phyloP scores from a whole-genome alignment of 2,888 invertebrate genomes.

The Plutella xylostella region DNA sequence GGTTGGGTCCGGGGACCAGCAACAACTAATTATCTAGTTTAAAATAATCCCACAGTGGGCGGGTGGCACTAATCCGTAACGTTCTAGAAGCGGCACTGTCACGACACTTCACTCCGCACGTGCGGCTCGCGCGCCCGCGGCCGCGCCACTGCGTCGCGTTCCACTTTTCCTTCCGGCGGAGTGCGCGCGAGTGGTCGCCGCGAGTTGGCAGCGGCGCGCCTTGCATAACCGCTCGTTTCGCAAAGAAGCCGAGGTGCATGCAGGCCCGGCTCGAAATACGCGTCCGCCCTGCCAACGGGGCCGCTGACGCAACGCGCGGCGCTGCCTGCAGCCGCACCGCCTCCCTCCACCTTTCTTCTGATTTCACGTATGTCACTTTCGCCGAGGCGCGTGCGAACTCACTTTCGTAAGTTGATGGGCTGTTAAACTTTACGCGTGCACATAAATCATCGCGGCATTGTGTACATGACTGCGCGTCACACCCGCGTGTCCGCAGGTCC shows the following conservation, averaged over 20 bases:
- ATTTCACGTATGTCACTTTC: slow-evolving; percentile 62
- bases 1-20: neutral
- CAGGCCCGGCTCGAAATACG: slow-evolving; percentile 59
- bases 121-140: slow-evolving; percentile 62
- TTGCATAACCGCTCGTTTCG: slow-evolving; percentile 68
- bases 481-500: neutral
- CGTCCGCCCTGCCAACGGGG: slow-evolving; percentile 50
- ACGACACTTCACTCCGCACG: slow-evolving; percentile 65
- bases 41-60: slow-evolving; percentile 62
- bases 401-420: slow-evolving; percentile 31
- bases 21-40: slow-evolving; percentile 44
- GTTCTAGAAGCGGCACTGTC: slow-evolving; percentile 66
- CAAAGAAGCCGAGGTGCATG: slow-evolving; percentile 62
- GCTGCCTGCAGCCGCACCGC: slow-evolving; percentile 14
- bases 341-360: slow-evolving; percentile 14
- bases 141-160: slow-evolving; percentile 63
- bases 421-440: neutral
- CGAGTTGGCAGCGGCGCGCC: slow-evolving; percentile 67
- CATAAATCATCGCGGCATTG: slow-evolving; percentile 1
- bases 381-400: slow-evolving; percentile 34
- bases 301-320: slow-evolving; percentile 43
- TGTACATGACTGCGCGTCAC: neutral
- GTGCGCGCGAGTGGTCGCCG: slow-evolving; percentile 30
- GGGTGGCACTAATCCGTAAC: slow-evolving; percentile 55
- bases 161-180: slow-evolving; percentile 68